Conservation (phyloP, 2,888 invertebrate genomes). For the Xestia sexstrigata region DNA sequence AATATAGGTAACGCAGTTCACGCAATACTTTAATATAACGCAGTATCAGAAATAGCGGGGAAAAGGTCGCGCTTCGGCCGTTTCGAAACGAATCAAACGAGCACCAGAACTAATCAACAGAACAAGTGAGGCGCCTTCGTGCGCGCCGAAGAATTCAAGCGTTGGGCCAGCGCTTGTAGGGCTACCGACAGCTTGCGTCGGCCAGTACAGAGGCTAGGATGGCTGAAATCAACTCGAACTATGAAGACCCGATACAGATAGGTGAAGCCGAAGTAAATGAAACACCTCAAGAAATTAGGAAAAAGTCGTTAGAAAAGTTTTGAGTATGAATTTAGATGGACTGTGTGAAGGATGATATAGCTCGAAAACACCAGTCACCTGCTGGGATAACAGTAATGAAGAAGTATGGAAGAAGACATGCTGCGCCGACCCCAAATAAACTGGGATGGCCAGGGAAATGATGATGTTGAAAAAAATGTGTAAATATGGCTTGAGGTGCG, state of each 20-base stretch:
- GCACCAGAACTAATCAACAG: neutral
- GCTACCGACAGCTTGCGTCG: neutral
- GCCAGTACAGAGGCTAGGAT: neutral
- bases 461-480: neutral
- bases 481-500: neutral
- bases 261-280: neutral
- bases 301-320: neutral
- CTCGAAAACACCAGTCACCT: neutral
- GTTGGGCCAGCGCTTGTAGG: neutral
- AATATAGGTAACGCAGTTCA: no score
- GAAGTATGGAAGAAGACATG: neutral
- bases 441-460: neutral
- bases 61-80: neutral
- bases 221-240: neutral
- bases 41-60: neutral
- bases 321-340: neutral
- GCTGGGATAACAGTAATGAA: neutral
- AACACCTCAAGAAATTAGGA: neutral
- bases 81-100: neutral
- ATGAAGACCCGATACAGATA: neutral
- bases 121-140: neutral
- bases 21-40: no score
- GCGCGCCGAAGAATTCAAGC: neutral
- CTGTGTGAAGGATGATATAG: neutral
- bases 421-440: neutral